These are phyloP conservation scores for Nephrotoma appendiculata DNA, from an alignment of 2,888 invertebrate genomes.

Conservation along the genomic window DNA sequence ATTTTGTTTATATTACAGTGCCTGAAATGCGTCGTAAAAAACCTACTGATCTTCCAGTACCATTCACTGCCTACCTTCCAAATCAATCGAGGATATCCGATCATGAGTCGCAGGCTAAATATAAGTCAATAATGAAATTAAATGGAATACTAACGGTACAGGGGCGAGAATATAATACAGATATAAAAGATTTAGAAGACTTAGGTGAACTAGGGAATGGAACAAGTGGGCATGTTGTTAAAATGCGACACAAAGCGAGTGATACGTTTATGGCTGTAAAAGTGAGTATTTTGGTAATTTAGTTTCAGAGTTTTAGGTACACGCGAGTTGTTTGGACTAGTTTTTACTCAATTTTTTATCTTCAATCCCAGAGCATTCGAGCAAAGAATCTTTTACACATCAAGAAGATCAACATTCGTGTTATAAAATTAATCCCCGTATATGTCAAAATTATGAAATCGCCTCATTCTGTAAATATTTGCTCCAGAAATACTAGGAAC, in stretches of 20 bases:
- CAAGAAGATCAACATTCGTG: too few relatives aligned
- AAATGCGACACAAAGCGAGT: slow-evolving; percentile 84
- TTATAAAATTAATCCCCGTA: too few relatives aligned
- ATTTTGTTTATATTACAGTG: slow-evolving; percentile 13
- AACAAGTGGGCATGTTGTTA: slow-evolving; percentile 95
- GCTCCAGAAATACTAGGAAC: too few relatives aligned
- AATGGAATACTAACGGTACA: slow-evolving; percentile 80
- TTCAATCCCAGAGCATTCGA: too few relatives aligned
- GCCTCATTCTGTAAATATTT: too few relatives aligned
- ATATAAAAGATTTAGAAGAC: slow-evolving; percentile 69
- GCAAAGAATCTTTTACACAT: too few relatives aligned
- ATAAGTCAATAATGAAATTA: slow-evolving; percentile 86
- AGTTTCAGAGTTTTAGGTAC: neutral
- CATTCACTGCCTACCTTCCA: slow-evolving; percentile 37
- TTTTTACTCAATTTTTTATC: neutral
- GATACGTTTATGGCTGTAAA: slow-evolving; percentile 85
- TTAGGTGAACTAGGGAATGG: slow-evolving; percentile 84
- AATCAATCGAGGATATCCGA: slow-evolving; percentile 30
- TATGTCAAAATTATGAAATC: too few relatives aligned
- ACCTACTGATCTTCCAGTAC: slow-evolving; percentile 42
- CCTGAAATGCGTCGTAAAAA: slow-evolving; percentile 38
- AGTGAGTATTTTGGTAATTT: slow-evolving; percentile 34
- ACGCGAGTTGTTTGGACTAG: neutral
- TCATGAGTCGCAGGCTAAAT: slow-evolving; percentile 64
- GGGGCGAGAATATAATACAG: slow-evolving; percentile 61